phyloP scores from a whole-genome alignment of 1,140 invertebrate genomes.

The Brachionus paranguensis region DNA sequence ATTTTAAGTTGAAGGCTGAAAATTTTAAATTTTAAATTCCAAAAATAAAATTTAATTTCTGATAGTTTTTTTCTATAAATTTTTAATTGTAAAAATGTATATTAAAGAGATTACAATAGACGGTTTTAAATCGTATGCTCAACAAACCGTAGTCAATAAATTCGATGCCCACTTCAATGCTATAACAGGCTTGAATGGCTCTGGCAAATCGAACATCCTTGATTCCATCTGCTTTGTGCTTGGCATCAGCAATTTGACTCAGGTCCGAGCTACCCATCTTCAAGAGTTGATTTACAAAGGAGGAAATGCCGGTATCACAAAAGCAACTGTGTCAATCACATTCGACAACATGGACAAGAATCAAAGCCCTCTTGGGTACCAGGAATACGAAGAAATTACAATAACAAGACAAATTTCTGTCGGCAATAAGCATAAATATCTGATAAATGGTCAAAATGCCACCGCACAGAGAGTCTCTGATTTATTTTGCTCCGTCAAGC shows the following conservation, averaged over 20 bases:
- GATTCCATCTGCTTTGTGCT: conserved; percentile 96
- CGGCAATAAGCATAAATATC: conserved; percentile 74
- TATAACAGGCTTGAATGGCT: conserved; percentile 95
- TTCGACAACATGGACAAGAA: conserved; percentile 84
- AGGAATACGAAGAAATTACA: conserved; percentile 82
- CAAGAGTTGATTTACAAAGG: conserved; percentile 95
- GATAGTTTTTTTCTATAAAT: neutral
- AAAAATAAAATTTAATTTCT: neutral
- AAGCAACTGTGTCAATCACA: conserved; percentile 87
- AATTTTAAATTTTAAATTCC: neutral
- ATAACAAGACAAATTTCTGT: conserved; percentile 71
- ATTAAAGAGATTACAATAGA: conserved; percentile 89
- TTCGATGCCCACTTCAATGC: conserved; percentile 96
- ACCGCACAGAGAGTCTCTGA: conserved; percentile 82
- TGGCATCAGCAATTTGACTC: conserved; percentile 84
- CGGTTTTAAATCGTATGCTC: conserved; percentile 96
- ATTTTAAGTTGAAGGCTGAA: neutral
- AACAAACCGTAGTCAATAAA: conserved; percentile 80
- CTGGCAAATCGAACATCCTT: conserved; percentile 95
- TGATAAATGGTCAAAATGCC: conserved; percentile 87
- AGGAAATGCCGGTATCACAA: conserved; percentile 89
- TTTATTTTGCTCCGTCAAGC: conserved; percentile 87
- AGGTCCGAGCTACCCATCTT: conserved; percentile 78
- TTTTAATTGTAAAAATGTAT: conserved; percentile 64
- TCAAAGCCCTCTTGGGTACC: conserved; percentile 83